phyloP scores from a whole-genome alignment of 2,797 vertebrate species.

The Pampus argenteus region DNA sequence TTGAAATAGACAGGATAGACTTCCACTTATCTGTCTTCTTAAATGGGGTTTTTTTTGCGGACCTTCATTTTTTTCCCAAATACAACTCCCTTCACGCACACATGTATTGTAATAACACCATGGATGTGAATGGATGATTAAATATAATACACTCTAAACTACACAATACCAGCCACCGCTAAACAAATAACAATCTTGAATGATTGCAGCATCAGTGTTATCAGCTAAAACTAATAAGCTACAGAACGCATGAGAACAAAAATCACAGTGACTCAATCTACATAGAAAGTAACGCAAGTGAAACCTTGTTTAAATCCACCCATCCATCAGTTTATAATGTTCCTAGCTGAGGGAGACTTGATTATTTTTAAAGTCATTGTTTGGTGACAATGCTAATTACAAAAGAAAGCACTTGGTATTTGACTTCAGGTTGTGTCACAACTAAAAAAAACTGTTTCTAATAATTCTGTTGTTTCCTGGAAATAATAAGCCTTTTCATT shows the following conservation, averaged over 20 bases:
- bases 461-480: slow-evolving; percentile 20
- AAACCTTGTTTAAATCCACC: slow-evolving; percentile 7
- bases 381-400: slow-evolving; percentile 51
- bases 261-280: not conserved
- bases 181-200: not conserved
- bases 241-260: not conserved
- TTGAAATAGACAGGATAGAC: slow-evolving; percentile 19
- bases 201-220: slow-evolving; percentile 1
- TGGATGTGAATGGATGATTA: slow-evolving; percentile 5
- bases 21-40: slow-evolving; percentile 30
- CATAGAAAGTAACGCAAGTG: slow-evolving; percentile 2
- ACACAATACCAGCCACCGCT: not conserved
- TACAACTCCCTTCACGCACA: slow-evolving; percentile 3
- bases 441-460: not conserved
- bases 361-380: slow-evolving; percentile 50
- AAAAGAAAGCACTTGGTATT: slow-evolving; percentile 46
- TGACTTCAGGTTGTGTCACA: slow-evolving; percentile 31
- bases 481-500: slow-evolving; percentile 30
- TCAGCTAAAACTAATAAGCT: not conserved
- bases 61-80: slow-evolving; percentile 25
- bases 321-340: slow-evolving; percentile 24
- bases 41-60: slow-evolving; percentile 57
- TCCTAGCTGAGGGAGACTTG: slow-evolving; percentile 31
- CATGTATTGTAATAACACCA: slow-evolving; percentile 7
- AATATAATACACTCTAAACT: not conserved